phyloP scores from a whole-genome alignment of 2,888 invertebrate species.

The Seladonia tumulorum region DNA sequence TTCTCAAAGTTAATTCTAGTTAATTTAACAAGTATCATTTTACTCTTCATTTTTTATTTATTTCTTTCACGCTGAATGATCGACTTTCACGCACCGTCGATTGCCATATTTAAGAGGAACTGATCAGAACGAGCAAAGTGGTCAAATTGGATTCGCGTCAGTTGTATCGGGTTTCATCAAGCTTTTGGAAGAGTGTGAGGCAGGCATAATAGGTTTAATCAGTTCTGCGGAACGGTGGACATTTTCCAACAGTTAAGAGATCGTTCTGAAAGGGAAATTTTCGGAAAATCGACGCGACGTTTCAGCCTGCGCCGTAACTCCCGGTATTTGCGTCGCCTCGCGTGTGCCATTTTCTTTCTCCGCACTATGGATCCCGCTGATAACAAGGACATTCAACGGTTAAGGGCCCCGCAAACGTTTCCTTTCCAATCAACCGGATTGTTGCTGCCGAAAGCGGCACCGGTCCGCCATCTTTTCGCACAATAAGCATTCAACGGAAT shows the following conservation, averaged over 20 bases:
- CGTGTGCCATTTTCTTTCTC: slow-evolving; percentile 33
- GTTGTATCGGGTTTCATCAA: background rate
- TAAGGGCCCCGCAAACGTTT: slow-evolving; percentile 77
- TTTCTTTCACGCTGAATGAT: background rate
- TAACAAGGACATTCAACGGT: slow-evolving; percentile 79
- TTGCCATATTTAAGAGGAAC: slow-evolving; percentile 15
- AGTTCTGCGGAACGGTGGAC: slow-evolving; percentile 10
- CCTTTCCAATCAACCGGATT: slow-evolving; percentile 79
- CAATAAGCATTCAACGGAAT: slow-evolving; percentile 20
- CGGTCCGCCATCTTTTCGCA: slow-evolving; percentile 41
- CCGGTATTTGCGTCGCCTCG: slow-evolving; percentile 31
- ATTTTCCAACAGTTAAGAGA: background rate
- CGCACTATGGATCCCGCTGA: slow-evolving; percentile 50
- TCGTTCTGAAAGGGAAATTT: slow-evolving; percentile 6
- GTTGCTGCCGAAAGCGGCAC: slow-evolving; percentile 68
- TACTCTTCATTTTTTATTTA: background rate
- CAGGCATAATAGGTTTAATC: slow-evolving; percentile 28
- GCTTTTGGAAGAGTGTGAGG: background rate
- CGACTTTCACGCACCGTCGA: background rate
- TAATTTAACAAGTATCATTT: background rate
- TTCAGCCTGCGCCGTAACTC: slow-evolving; percentile 28
- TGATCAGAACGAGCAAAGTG: slow-evolving; percentile 3
- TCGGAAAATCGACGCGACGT: slow-evolving; percentile 30
- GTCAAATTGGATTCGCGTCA: slow-evolving; percentile 2
- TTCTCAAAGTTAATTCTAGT: background rate